phyloP scores from a whole-genome alignment of 2,113 vertebrate genomes.

The Anhinga anhinga region DNA sequence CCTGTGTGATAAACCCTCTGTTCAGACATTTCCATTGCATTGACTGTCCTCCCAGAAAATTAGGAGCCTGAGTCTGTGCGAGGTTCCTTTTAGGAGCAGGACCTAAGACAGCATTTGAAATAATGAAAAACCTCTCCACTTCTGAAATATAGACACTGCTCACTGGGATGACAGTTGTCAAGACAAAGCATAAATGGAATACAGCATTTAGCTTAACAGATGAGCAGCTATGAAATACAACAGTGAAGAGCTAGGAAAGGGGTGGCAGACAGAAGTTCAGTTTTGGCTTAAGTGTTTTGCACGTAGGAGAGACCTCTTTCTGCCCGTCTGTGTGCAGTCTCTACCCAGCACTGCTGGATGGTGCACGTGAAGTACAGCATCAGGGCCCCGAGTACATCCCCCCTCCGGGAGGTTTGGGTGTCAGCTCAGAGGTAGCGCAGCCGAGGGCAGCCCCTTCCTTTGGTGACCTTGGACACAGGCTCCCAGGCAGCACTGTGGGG shows the following conservation, averaged over 20 bases:
- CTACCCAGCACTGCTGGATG: not conserved
- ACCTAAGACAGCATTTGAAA: not conserved
- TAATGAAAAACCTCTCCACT: not conserved
- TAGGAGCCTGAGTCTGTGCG: not conserved
- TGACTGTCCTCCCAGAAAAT: not conserved
- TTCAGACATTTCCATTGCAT: not conserved
- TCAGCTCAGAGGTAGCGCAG: fast-evolving
- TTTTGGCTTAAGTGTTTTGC: not conserved
- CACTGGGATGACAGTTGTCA: not conserved
- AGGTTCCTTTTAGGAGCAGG: not conserved
- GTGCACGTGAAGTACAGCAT: not conserved
- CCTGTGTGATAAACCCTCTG: not conserved
- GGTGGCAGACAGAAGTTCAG: not conserved
- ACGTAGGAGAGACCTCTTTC: not conserved
- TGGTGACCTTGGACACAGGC: not conserved
- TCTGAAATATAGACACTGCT: not conserved
- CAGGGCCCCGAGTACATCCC: fast-evolving
- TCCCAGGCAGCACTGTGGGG: too few species aligned
- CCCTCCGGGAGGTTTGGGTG: fast-evolving
- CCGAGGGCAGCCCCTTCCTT: not conserved
- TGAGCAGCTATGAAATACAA: not conserved
- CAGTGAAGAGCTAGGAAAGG: not conserved
- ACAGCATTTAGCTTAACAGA: not conserved
- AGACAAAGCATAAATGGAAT: not conserved
- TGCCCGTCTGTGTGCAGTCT: too few species aligned